Evolutionary conservation across 64 coral and sea anemone species (phyloP), one percentile per base, ranked within the genome.

Genomic region (Cladopsammia gracilis): DNA sequence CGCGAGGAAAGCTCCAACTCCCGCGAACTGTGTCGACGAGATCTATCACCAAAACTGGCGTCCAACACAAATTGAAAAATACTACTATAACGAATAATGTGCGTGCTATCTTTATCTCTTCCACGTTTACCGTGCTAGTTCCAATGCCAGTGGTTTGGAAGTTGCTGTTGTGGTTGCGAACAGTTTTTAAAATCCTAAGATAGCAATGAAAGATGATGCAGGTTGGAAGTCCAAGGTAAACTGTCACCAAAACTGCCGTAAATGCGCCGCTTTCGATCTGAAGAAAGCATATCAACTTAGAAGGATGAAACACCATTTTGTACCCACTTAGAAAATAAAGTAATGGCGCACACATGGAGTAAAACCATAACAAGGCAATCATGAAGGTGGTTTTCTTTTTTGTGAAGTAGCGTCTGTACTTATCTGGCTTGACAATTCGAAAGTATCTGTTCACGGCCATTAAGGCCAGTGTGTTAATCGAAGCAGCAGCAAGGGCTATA

Each of bases 371-470:
- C 65, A 62, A 57, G 18, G 48, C 3, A 57, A 96, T 91, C 70
- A 87, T 78, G 14, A 88, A 18, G 5, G 77, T 76, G 51, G 89
- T 82, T 6, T 76, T 74, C 46, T 70, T 79, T 9, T 20, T 62
- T 3, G 73, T 92, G 57, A 92, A 96, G 86, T 87, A 82, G 5
- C 58, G 46, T 52, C 53, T 11, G 34, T 96, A 96, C 43, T 78
- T 87, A n/a, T 18, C 43, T 46, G 84, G 26, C 25, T 58, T 88
- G 12, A 96, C 94, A 0, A 96, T 77, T 12, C 90, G 76, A 62
- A 73, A 92, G 88, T 89, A 96, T 24, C 94, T 25, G 58, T 96
- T 96, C 15, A 89, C 70, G 6, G 94, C 83, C 85, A 92, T 96
- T 20, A 87, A 71, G 19, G 90, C 64, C 18, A 96, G 43, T 19